A percentile compares a stretch with the other conserved stretches of the same genome.
Conservation (phyloP, 2,888 invertebrate genomes). For the Gandaritis pyraliata region DNA sequence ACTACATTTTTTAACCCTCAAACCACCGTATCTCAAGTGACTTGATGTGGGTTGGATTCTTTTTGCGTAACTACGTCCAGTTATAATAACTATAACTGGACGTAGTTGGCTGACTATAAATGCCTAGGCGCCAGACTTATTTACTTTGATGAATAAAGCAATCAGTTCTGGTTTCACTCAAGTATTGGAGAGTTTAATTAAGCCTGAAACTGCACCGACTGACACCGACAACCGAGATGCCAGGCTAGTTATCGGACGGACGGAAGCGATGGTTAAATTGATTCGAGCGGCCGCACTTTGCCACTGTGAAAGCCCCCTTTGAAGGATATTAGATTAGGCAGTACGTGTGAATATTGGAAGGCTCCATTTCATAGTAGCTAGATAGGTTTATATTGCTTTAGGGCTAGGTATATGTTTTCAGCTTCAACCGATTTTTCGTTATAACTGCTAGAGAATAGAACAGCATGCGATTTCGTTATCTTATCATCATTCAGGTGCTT, state of each 20-base stretch:
- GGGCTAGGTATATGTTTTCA: too few species aligned
- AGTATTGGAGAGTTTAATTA: slow-evolving; percentile 22
- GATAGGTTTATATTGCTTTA: too few species aligned
- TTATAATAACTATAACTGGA: too few species aligned
- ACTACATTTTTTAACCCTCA: too few species aligned
- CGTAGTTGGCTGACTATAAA: background rate
- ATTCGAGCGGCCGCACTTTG: slow-evolving; percentile 2
- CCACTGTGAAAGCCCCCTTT: background rate
- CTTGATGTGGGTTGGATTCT: too few species aligned
- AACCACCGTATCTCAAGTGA: too few species aligned
- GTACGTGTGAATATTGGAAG: background rate
- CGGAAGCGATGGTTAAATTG: slow-evolving; percentile 6
- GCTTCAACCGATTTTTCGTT: too few species aligned
- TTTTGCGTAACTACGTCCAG: too few species aligned
- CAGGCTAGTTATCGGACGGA: background rate
- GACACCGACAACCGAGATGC: slow-evolving; percentile 1
- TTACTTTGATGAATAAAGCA: slow-evolving; percentile 27
- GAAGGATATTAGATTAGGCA: background rate
- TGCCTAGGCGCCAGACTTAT: slow-evolving; percentile 26
- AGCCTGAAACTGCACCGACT: slow-evolving; percentile 14
- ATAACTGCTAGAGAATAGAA: too few species aligned
- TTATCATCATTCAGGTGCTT: too few species aligned
- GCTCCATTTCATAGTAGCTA: too few species aligned
- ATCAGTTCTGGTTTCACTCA: slow-evolving; percentile 27
- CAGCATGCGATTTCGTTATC: too few species aligned